These are phyloP conservation scores for Cricetomys ansorgei DNA, from an alignment of 2,113 vertebrate genomes.

Conservation along the genomic window DNA sequence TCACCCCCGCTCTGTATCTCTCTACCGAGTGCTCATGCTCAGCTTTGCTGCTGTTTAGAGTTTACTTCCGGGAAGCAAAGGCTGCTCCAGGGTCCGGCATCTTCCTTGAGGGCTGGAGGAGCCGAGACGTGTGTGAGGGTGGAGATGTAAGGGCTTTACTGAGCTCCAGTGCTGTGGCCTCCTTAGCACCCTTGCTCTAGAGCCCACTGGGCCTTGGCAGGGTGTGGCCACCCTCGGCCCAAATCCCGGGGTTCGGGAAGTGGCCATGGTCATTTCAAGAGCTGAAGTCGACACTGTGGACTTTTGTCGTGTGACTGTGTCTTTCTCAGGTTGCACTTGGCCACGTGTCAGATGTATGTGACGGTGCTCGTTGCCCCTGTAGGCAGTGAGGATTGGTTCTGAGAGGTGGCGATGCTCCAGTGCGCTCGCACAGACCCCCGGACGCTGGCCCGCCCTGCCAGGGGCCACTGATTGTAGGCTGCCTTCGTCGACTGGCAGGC, in stretches of 20 bases:
- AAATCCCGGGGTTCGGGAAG: not conserved
- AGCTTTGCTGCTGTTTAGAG: not conserved
- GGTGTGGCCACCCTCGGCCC: not conserved
- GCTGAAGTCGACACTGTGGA: not conserved
- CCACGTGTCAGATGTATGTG: fast-evolving
- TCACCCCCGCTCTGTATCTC: too few species aligned
- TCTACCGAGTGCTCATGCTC: too few species aligned
- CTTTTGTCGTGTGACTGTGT: not conserved
- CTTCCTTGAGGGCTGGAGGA: not conserved
- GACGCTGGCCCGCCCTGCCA: not conserved
- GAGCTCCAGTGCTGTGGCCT: fast-evolving
- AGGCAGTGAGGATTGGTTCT: slow-evolving; percentile 58
- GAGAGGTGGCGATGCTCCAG: slow-evolving; percentile 24
- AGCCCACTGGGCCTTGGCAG: not conserved
- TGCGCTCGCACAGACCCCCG: not conserved
- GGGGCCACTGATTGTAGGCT: not conserved
- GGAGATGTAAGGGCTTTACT: too few species aligned
- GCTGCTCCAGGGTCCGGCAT: not conserved
- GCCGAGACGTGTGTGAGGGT: not conserved
- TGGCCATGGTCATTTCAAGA: not conserved
- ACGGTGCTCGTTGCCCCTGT: not conserved
- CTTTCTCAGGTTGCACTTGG: not conserved
- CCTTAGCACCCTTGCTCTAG: not conserved
- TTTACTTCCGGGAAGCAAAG: not conserved
- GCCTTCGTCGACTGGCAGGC: slow-evolving; percentile 2